Evolutionary conservation across 1,140 invertebrate genomes (phyloP), one percentile per base, ranked within the genome.

Genomic region (Archivesica marissinica): DNA sequence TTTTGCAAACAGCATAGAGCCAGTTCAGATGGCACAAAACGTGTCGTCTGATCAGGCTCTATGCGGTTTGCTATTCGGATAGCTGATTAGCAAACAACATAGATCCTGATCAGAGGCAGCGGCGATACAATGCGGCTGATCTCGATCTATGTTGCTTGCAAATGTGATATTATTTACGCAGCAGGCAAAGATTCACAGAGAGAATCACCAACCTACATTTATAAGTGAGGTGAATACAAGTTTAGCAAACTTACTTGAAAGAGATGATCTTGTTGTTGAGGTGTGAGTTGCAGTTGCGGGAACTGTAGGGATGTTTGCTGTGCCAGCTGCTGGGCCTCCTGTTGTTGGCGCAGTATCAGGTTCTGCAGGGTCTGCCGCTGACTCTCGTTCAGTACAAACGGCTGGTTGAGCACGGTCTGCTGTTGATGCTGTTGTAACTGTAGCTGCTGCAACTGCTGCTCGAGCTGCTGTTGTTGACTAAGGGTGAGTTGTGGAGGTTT

Each of bases 191-290:
- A n/a, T n/a, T n/a, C n/a, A n/a, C n/a, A n/a, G n/a, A n/a, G n/a
- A n/a, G n/a, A n/a, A n/a, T n/a, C n/a, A n/a, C n/a, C n/a, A n/a
- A n/a, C n/a, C n/a, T n/a, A n/a, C n/a, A n/a, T n/a, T n/a, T n/a
- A n/a, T n/a, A n/a, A n/a, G n/a, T n/a, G n/a, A n/a, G n/a, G n/a
- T n/a, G n/a, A n/a, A n/a, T n/a, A n/a, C 28, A 6, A 13, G 13
- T 6, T 23, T 39, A 47, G 11, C 41, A 72, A 50, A 50, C 72
- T 59, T 88, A 90, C 91, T 64, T 93, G 93, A 88, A 95, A 94
- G 15, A 94, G 94, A 87, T 94, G 94, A 23, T 95, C 91, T 79
- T 94, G 92, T 41, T 89, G 91, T 56, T 90, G 89, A 2, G 88
- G 89, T 30, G 88, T 89, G 17, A 91, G 76, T 76, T 90, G 89